Evolutionary conservation across 2,113 vertebrate genomes (phyloP).

Genomic region (Synchiropus splendidus): DNA sequence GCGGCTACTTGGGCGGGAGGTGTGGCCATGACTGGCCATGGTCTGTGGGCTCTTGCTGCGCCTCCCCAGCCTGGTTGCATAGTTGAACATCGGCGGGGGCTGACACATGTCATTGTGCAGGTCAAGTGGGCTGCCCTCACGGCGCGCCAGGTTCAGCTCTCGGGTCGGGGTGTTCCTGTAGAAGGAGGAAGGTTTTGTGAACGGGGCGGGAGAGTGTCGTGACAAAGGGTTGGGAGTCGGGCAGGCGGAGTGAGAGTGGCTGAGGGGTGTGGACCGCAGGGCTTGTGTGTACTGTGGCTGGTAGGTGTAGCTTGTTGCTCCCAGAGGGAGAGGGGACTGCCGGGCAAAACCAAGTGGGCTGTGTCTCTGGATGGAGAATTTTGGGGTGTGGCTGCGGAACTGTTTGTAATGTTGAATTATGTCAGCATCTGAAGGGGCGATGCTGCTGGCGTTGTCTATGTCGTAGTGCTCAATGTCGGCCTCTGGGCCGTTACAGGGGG

Average conservation of each 20-base stretch:
- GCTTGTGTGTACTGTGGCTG: slow-evolving; percentile 81
- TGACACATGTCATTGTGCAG: slow-evolving; percentile 79
- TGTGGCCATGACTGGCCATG: slow-evolving; percentile 72
- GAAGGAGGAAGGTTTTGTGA: slow-evolving; percentile 83
- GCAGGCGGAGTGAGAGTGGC: slow-evolving; percentile 84
- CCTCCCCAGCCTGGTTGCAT: slow-evolving; percentile 82
- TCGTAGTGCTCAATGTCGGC: slow-evolving; percentile 92
- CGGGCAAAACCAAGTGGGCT: slow-evolving; percentile 90
- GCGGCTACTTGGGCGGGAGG: slow-evolving; percentile 83
- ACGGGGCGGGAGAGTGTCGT: slow-evolving; percentile 88
- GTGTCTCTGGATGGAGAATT: slow-evolving; percentile 95
- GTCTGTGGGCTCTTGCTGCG: slow-evolving; percentile 93
- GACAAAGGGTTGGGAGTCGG: slow-evolving; percentile 85
- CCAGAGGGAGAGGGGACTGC: slow-evolving; percentile 87
- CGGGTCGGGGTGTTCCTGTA: slow-evolving; percentile 87
- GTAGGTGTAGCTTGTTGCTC: slow-evolving; percentile 85
- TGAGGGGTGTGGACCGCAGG: slow-evolving; percentile 79
- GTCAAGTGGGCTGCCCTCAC: slow-evolving; percentile 83
- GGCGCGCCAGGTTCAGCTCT: slow-evolving; percentile 81
- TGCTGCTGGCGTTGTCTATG: slow-evolving; percentile 96
- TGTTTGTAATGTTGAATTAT: slow-evolving; percentile 97
- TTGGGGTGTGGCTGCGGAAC: slow-evolving; percentile 92
- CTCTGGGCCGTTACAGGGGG: slow-evolving; percentile 71
- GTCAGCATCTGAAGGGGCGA: slow-evolving; percentile 91
- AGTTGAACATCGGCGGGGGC: slow-evolving; percentile 82